Conservation (phyloP, 2,888 invertebrate genomes). For the Acrocera orbiculus region DNA sequence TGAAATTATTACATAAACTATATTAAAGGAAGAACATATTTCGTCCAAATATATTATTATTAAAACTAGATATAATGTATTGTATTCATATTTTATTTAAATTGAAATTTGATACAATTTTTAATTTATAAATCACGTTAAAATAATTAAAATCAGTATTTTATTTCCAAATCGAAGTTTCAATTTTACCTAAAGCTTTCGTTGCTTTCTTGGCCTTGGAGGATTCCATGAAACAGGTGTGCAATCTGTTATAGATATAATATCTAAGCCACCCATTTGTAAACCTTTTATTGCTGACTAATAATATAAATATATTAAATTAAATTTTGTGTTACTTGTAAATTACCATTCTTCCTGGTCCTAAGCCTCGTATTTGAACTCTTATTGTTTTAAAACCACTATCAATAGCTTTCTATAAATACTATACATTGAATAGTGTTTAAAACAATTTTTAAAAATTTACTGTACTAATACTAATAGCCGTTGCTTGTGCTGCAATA, state of each 20-base stretch:
- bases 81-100: too few relatives aligned
- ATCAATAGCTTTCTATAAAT: slow-evolving; percentile 48
- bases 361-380: slow-evolving; percentile 64
- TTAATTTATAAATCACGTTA: too few relatives aligned
- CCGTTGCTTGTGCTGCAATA: slow-evolving; percentile 90
- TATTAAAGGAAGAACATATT: too few relatives aligned
- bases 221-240: slow-evolving; percentile 73
- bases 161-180: too few relatives aligned
- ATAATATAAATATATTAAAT: slow-evolving; percentile 7
- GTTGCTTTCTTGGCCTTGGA: slow-evolving; percentile 66
- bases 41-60: too few relatives aligned
- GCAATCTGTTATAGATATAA: slow-evolving; percentile 83
- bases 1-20: too few relatives aligned
- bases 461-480: slow-evolving; percentile 59
- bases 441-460: slow-evolving; percentile 20
- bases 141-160: too few relatives aligned
- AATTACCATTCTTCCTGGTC: slow-evolving; percentile 77
- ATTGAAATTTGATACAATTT: too few relatives aligned
- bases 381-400: slow-evolving; percentile 58
- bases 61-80: too few relatives aligned
- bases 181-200: too few relatives aligned
- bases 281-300: slow-evolving; percentile 87
- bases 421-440: too few relatives aligned
- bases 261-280: slow-evolving; percentile 76
- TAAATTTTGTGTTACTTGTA: too few relatives aligned